Base-by-base conservation (phyloP, 2,888 invertebrate species). In the Molorchus minor region DNA sequence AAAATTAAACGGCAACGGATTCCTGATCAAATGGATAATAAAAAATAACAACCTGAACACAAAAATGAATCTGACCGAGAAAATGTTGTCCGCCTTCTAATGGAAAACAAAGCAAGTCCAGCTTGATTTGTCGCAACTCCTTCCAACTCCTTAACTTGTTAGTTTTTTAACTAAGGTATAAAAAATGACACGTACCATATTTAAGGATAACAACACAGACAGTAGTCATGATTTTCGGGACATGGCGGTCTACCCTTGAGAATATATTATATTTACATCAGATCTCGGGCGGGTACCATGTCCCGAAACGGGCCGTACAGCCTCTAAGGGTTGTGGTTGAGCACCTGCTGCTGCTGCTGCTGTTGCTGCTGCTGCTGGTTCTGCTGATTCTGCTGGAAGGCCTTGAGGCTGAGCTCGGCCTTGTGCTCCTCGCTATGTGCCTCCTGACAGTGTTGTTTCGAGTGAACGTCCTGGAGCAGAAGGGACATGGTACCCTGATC, bases 341-440 rank as follows among this genome's bases (percentile, higher is more conserved):
- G 86, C 71, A 85, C 84, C 63, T 85, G 83, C 68, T 79, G 81
- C 74, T 84, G 86, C 63, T 85, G 83, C 67, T 79, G 79, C 73
- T 84, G 85, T 57, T 74, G 70, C 72, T 72, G 70, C 73, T 85
- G 83, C 70, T 80, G 80, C 74, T 70, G 72, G 51, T 73, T 71
- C 66, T 81, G 81, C 73, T 84, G 86, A 58, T 77, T 76, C 73
- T 85, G 74, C 73, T 85, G 75, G 62, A 73, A 75, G 25, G 75
- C 73, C 56, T 72, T 72, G 76, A 88, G 83, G 79, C 87, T 88
- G 66, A 85, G 79, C 79, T 87, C 87, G 73, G 90, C 88, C 82
- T 93, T 93, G 75, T 94, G 94, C 82, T 94, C 94, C 94, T 88
- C 25, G 94, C 93, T 79, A 94, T 94, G 81, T 94, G 94, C 65